phyloP scores from a whole-genome alignment of 2,888 invertebrate genomes.

The Drymonia ruficornis region DNA sequence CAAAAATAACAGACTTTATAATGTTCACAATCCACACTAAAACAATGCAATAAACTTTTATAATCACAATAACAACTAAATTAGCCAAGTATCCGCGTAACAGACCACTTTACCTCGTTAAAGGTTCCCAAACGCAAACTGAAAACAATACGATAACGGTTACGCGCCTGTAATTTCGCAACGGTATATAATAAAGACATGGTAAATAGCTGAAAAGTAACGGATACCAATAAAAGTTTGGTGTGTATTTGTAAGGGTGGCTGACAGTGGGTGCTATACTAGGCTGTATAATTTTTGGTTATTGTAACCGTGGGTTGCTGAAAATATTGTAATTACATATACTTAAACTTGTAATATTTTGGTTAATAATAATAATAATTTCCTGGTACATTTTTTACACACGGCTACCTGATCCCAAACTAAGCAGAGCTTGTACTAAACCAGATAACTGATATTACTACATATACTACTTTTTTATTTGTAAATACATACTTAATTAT shows the following conservation, averaged over 20 bases:
- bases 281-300: too few species aligned
- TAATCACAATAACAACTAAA: slow-evolving; percentile 25
- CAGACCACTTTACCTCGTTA: slow-evolving; percentile 6
- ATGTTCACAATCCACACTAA: not conserved
- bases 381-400: too few species aligned
- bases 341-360: too few species aligned
- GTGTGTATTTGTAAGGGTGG: not conserved
- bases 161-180: slow-evolving; percentile 24
- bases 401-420: too few species aligned
- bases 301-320: too few species aligned
- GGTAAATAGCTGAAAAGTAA: slow-evolving; percentile 30
- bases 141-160: slow-evolving; percentile 20
- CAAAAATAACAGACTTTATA: not conserved
- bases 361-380: too few species aligned
- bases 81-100: not conserved
- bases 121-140: slow-evolving; percentile 13
- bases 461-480: too few species aligned
- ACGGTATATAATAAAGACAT: slow-evolving; percentile 28
- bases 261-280: not conserved
- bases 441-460: too few species aligned
- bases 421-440: too few species aligned
- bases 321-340: too few species aligned
- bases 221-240: slow-evolving; percentile 26
- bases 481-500: too few species aligned
- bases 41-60: slow-evolving; percentile 19